Evolutionary conservation across 2,113 vertebrate species (phyloP).

Genomic region (Cyphomyrus plagiostoma): DNA sequence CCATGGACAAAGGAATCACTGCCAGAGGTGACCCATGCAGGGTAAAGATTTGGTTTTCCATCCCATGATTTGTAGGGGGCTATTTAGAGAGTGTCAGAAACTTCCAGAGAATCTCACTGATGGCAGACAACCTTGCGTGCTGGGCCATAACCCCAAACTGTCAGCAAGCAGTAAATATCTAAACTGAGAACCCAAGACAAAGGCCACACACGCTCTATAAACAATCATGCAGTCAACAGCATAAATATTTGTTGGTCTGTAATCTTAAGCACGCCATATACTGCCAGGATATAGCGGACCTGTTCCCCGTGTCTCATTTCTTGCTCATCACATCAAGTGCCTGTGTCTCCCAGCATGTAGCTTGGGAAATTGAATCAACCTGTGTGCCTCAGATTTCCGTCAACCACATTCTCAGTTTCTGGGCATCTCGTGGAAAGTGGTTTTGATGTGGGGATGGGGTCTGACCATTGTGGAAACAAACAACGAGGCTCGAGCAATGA

Average conservation of each 20-base stretch:
- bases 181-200: neutral
- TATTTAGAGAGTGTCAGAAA: neutral
- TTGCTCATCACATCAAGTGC: neutral
- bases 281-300: neutral
- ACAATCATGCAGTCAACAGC: neutral
- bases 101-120: neutral
- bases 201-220: slow-evolving; percentile 4
- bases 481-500: neutral
- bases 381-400: neutral
- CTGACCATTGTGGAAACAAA: neutral
- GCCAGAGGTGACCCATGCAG: neutral
- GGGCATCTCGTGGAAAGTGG: neutral
- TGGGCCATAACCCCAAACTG: neutral
- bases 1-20: neutral
- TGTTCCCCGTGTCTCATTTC: neutral
- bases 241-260: slow-evolving; percentile 11
- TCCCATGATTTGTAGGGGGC: neutral
- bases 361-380: neutral
- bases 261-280: neutral
- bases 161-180: neutral
- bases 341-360: neutral
- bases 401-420: neutral
- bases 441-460: neutral
- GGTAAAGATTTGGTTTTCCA: neutral
- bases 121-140: neutral